Evolutionary conservation across 2,888 invertebrate genomes (phyloP).

Genomic region (Acanthococcus lagerstroemiae): DNA sequence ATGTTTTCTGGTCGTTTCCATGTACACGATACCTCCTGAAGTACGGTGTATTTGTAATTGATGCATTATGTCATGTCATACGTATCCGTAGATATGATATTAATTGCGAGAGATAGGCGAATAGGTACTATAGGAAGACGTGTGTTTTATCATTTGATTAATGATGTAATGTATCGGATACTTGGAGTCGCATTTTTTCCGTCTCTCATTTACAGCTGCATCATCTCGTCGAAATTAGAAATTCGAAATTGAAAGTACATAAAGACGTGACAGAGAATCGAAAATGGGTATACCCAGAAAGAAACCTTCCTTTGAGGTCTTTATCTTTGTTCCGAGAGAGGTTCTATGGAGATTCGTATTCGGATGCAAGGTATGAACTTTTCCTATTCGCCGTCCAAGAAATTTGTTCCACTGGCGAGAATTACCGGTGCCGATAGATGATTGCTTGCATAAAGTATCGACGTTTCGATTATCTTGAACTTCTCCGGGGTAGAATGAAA

Average conservation of each 20-base stretch:
- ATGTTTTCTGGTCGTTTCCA: background rate
- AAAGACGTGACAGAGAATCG: background rate
- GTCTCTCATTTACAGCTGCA: background rate
- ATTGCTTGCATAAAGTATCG: no score
- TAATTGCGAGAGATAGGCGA: constrained; percentile 17
- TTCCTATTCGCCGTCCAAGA: no score
- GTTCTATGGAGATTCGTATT: no score
- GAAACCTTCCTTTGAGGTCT: no score
- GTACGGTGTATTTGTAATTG: constrained; percentile 13
- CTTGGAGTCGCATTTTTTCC: background rate
- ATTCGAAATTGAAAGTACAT: background rate
- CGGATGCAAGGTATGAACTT: no score
- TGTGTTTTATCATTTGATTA: constrained; percentile 28
- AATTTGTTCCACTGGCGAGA: no score
- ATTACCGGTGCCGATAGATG: no score
- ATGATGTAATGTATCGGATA: constrained; percentile 9
- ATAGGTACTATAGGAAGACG: constrained; percentile 15
- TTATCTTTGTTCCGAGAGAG: no score
- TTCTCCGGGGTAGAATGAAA: no score
- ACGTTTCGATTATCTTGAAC: no score
- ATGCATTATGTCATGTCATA: constrained; percentile 26
- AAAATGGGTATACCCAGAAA: no score
- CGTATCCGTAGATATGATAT: constrained; percentile 21
- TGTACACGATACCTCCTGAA: background rate
- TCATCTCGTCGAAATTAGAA: background rate